A percentile compares a stretch with the other conserved stretches of the same genome.
phyloP scores from a whole-genome alignment of 2,113 vertebrate genomes.

The Ciconia stormi region DNA sequence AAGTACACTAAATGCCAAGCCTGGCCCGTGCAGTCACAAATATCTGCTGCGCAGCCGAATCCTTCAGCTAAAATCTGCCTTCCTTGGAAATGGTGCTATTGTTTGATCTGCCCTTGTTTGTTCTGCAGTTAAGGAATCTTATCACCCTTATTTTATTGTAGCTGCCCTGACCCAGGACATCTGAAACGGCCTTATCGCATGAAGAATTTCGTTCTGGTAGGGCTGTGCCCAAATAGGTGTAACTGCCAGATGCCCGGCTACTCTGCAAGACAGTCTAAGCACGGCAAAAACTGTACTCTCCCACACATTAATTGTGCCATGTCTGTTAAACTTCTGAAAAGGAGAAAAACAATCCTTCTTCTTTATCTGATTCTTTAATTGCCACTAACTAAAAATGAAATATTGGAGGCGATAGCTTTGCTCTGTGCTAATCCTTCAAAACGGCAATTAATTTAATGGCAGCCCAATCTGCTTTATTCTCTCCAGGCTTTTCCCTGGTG shows the following conservation, averaged over 20 bases:
- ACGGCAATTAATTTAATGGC: background rate
- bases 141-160: background rate
- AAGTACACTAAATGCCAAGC: background rate
- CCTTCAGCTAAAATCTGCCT: background rate
- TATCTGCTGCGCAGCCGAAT: background rate
- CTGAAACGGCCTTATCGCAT: background rate
- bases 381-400: background rate
- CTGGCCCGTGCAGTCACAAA: background rate
- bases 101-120: constrained; percentile 24
- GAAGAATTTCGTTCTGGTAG: background rate
- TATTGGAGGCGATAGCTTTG: background rate
- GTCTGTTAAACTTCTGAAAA: background rate
- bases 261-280: background rate
- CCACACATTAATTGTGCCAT: fast-evolving
- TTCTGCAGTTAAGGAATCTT: constrained; percentile 27
- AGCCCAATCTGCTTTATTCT: background rate
- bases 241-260: background rate
- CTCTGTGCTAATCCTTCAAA: background rate
- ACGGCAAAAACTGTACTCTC: background rate
- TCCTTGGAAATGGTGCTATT: background rate
- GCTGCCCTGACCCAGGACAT: constrained; percentile 6
- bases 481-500: background rate
- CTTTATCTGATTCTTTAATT: background rate
- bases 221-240: background rate
- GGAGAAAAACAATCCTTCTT: background rate